Evolutionary conservation across 1,140 invertebrate genomes (phyloP).

Genomic region (Ostrea denselamellosa): DNA sequence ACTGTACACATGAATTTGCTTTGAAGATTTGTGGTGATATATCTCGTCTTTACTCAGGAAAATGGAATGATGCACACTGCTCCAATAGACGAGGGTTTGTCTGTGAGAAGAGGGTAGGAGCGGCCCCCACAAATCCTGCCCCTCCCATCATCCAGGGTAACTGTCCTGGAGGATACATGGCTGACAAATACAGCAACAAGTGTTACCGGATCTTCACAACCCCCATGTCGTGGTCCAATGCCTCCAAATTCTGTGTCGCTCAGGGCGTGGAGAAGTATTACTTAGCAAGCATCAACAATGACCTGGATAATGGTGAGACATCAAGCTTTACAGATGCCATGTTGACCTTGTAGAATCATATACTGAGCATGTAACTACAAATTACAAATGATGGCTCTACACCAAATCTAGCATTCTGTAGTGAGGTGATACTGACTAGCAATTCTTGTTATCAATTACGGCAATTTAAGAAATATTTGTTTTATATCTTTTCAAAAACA

Average conservation of each 20-base stretch:
- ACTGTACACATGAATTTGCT: not conserved
- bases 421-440: too few species aligned
- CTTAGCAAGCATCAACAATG: slow-evolving; percentile 56
- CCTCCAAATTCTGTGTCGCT: slow-evolving; percentile 44
- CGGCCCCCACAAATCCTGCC: slow-evolving; percentile 39
- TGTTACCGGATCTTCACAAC: slow-evolving; percentile 55
- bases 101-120: slow-evolving; percentile 60
- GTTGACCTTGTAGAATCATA: too few species aligned
- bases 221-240: slow-evolving; percentile 50
- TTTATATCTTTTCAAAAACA: too few species aligned
- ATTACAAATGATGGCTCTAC: too few species aligned
- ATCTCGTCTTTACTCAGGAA: slow-evolving; percentile 49
- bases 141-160: slow-evolving; percentile 56
- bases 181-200: slow-evolving; percentile 53
- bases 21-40: not conserved
- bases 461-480: too few species aligned
- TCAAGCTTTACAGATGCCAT: not conserved
- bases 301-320: slow-evolving; percentile 34
- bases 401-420: too few species aligned
- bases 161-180: slow-evolving; percentile 63
- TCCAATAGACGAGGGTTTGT: slow-evolving; percentile 62
- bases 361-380: too few species aligned
- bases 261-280: slow-evolving; percentile 48
- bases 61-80: slow-evolving; percentile 71
- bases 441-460: too few species aligned